Percentiles rank a stretch among this genome's conserved stretches.
Conservation (phyloP, 2,888 invertebrate species). For the Erebia aethiops region DNA sequence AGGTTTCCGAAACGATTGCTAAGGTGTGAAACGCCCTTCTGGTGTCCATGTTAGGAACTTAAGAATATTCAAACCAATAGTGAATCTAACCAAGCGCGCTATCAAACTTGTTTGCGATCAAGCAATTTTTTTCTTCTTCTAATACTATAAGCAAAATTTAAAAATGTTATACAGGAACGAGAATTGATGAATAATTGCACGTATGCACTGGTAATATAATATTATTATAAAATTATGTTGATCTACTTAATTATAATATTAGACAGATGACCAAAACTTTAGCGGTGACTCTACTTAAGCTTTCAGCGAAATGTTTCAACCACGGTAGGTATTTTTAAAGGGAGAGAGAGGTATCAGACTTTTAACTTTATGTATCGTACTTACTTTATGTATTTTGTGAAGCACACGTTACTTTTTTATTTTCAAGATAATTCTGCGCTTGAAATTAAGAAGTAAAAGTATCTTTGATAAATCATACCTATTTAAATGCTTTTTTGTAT, state of each 20-base stretch:
- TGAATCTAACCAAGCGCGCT: no score
- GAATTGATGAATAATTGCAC: no score
- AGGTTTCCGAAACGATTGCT: background rate
- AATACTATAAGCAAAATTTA: no score
- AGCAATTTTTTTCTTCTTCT: no score
- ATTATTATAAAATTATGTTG: no score
- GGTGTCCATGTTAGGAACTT: background rate
- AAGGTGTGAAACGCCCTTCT: background rate
- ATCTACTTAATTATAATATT: background rate
- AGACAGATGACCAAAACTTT: background rate
- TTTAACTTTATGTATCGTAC: background rate
- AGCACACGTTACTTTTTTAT: slow-evolving; percentile 2
- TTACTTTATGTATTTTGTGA: background rate
- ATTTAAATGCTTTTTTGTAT: background rate
- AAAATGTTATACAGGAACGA: no score
- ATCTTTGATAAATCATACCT: background rate
- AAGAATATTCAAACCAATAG: no score
- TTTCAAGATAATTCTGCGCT: background rate
- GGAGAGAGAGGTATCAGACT: background rate
- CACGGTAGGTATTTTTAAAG: background rate
- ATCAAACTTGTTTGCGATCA: no score
- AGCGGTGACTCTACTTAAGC: background rate
- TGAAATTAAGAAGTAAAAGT: background rate
- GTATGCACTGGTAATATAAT: no score
- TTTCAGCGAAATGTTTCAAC: slow-evolving; percentile 8